Evolutionary conservation across 2,797 vertebrate species (phyloP).

Genomic region (Parambassis ranga): DNA sequence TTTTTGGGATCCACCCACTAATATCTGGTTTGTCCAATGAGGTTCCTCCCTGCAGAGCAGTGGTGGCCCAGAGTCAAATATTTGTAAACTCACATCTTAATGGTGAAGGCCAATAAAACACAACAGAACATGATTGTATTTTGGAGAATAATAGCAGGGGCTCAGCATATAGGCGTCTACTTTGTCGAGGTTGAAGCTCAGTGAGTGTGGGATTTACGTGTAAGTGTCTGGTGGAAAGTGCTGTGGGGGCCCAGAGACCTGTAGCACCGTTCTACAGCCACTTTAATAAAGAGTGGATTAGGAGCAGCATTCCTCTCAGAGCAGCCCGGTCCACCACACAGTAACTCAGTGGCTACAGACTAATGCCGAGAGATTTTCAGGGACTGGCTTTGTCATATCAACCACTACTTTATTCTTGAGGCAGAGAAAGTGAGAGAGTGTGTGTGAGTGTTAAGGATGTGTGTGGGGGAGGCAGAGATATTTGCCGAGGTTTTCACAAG

Average conservation of each 20-base stretch:
- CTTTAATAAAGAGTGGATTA: slow-evolving; percentile 82
- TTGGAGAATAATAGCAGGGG: slow-evolving; percentile 42
- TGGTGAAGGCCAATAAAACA: slow-evolving; percentile 9
- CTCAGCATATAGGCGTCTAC: slow-evolving; percentile 25
- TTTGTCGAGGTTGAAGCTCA: slow-evolving; percentile 34
- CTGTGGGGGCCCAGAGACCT: slow-evolving; percentile 58
- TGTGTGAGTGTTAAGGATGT: neutral
- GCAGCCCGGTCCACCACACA: slow-evolving; percentile 58
- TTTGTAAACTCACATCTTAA: slow-evolving; percentile 16
- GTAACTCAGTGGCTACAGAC: slow-evolving; percentile 68
- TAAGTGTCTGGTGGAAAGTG: slow-evolving; percentile 61
- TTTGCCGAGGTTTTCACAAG: slow-evolving; percentile 60
- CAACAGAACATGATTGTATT: slow-evolving; percentile 5
- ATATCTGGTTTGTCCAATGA: neutral
- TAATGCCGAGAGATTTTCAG: slow-evolving; percentile 71
- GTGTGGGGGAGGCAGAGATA: slow-evolving; percentile 10
- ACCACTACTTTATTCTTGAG: slow-evolving; percentile 60
- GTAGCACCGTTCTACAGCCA: slow-evolving; percentile 57
- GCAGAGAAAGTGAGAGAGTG: slow-evolving; percentile 15
- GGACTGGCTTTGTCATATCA: slow-evolving; percentile 68
- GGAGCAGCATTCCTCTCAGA: slow-evolving; percentile 68
- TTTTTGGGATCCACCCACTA: neutral
- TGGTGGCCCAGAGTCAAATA: neutral
- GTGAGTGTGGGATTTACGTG: slow-evolving; percentile 50
- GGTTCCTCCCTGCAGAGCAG: neutral